Conservation (phyloP, 2,888 invertebrate species). For the Idaea dimidiata region DNA sequence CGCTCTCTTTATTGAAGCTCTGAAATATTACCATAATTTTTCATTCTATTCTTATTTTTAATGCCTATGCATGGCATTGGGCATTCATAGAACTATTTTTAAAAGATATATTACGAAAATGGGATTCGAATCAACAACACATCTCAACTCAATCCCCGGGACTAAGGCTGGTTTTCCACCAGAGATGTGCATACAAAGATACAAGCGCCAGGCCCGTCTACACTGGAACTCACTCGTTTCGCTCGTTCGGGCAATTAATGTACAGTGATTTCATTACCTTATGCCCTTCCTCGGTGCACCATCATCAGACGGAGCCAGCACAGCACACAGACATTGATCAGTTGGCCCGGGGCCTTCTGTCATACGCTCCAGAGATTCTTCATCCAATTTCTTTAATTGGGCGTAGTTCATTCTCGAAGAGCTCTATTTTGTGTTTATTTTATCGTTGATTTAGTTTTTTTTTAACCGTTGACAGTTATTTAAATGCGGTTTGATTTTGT, state of each 20-base stretch:
- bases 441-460: not conserved
- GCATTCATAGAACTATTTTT: no score
- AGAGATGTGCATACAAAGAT: no score
- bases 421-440: not conserved
- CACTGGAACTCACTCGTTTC: no score
- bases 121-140: no score
- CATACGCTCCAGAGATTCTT: conserved; percentile 40
- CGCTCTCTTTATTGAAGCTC: conserved; percentile 46
- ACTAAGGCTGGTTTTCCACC: no score
- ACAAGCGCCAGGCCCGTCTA: no score
- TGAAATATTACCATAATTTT: conserved; percentile 25
- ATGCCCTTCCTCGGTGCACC: conserved; percentile 15
- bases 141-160: no score
- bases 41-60: no score
- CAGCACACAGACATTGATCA: conserved; percentile 48
- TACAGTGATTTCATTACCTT: conserved; percentile 5
- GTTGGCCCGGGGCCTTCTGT: conserved; percentile 44
- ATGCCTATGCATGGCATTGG: no score
- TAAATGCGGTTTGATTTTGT: no score
- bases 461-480: not conserved
- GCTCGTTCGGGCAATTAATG: no score
- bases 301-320: conserved; percentile 38
- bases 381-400: conserved; percentile 46
- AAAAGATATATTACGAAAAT: no score
- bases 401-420: conserved; percentile 39